phyloP scores from a whole-genome alignment of 2,797 vertebrate species.

The Diglossa cyanea region DNA sequence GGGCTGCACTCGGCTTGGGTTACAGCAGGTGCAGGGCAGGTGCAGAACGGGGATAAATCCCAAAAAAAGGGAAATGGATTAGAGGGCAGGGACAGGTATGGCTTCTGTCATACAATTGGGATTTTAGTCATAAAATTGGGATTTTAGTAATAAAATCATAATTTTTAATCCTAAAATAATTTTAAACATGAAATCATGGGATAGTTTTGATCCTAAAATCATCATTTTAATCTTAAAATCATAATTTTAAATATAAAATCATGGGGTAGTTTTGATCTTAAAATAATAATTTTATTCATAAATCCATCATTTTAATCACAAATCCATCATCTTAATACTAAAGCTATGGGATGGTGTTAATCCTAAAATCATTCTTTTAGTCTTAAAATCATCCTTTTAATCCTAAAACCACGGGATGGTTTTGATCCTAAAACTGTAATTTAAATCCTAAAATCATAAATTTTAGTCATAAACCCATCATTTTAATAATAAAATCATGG shows the following conservation, averaged over 20 bases:
- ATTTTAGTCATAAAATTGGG: neutral
- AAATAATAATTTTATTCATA: neutral
- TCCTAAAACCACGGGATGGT: neutral
- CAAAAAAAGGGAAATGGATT: neutral
- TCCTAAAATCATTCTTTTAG: too few species aligned
- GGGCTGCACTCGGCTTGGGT: neutral
- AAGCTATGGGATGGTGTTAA: neutral
- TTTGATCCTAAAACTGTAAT: neutral
- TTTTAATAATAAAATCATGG: neutral
- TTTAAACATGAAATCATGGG: neutral
- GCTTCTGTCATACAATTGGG: neutral
- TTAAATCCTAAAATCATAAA: neutral
- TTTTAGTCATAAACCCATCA: neutral
- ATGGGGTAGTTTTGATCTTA: neutral
- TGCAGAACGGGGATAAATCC: neutral
- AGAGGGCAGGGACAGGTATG: neutral
- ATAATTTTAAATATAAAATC: neutral
- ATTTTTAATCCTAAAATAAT: neutral
- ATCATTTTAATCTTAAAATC: fast-evolving
- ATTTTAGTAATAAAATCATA: neutral
- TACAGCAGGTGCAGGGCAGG: neutral
- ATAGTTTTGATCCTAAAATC: neutral
- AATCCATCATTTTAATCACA: neutral
- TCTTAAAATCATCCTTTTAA: too few species aligned
- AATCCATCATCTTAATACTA: too few species aligned